Conservation (phyloP, 2,797 vertebrate genomes). For the Leptodactylus fallax region DNA sequence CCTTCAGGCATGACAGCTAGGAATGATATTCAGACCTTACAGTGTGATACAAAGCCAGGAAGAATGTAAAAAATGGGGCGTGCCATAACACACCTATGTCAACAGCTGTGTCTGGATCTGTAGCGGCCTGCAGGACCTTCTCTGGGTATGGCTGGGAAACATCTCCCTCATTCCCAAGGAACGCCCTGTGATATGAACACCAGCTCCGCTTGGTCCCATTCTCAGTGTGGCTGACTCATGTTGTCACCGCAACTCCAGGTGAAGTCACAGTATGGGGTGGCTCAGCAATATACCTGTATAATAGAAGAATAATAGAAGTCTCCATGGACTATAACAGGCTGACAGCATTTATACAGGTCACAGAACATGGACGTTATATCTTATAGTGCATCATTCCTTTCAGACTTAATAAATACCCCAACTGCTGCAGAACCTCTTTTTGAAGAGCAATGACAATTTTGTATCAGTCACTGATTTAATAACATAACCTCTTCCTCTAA, state of each 20-base stretch:
- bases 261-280: background rate
- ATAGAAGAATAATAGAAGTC: background rate
- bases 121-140: conserved; percentile 57
- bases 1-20: conserved; percentile 53
- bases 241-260: background rate
- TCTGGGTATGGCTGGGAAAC: conserved; percentile 37
- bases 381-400: background rate
- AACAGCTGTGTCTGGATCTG: conserved; percentile 60
- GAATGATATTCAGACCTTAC: conserved; percentile 44
- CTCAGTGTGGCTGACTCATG: conserved; percentile 22
- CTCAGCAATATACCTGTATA: background rate
- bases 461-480: too few relatives aligned
- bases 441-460: too few relatives aligned
- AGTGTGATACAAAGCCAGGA: conserved; percentile 51
- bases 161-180: conserved; percentile 32
- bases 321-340: background rate
- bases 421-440: too few relatives aligned
- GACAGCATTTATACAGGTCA: background rate
- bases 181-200: conserved; percentile 41
- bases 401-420: too few relatives aligned
- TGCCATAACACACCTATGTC: conserved; percentile 57
- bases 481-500: too few relatives aligned
- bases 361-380: background rate
- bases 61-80: conserved; percentile 63
- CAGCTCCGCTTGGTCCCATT: conserved; percentile 24